A percentile compares a stretch with the other conserved stretches of the same genome.
Conservation (phyloP, 2,888 invertebrate species). For the Agrotis ipsilon region DNA sequence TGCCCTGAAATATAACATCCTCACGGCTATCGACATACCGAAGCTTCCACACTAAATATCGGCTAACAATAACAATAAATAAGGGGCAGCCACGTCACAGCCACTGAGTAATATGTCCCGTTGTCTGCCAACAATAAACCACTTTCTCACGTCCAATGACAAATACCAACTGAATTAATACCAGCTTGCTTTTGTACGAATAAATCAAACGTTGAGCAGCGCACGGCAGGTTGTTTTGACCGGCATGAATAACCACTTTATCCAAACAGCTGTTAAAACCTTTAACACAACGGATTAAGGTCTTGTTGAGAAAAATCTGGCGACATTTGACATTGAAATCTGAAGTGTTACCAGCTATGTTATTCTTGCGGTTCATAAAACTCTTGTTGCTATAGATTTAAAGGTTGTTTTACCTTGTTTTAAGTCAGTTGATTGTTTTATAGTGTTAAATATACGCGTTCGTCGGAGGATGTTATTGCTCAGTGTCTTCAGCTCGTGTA, state of each 20-base stretch:
- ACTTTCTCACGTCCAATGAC: slow-evolving; percentile 88
- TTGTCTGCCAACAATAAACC: slow-evolving; percentile 83
- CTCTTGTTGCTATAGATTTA: not conserved
- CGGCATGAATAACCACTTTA: slow-evolving; percentile 57
- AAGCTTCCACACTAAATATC: slow-evolving; percentile 52
- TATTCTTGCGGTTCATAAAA: slow-evolving; percentile 26
- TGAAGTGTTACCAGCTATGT: slow-evolving; percentile 48
- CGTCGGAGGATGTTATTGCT: slow-evolving; percentile 85
- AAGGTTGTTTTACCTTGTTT: slow-evolving; percentile 21
- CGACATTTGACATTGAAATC: slow-evolving; percentile 42
- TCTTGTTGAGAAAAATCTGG: slow-evolving; percentile 20
- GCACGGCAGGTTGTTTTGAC: slow-evolving; percentile 78
- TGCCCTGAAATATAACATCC: slow-evolving; percentile 23
- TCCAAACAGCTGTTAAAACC: not conserved
- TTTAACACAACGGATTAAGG: slow-evolving; percentile 44
- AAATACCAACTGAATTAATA: slow-evolving; percentile 88
- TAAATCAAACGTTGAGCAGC: slow-evolving; percentile 84
- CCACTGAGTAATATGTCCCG: slow-evolving; percentile 75
- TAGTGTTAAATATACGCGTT: slow-evolving; percentile 80
- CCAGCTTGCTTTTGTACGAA: slow-evolving; percentile 78
- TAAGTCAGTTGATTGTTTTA: slow-evolving; percentile 45
- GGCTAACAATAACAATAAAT: slow-evolving; percentile 58
- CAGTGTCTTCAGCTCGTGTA: slow-evolving; percentile 83
- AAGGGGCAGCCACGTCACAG: slow-evolving; percentile 48
- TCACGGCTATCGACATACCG: slow-evolving; percentile 14